These are phyloP conservation scores for Macropus fuliginosus DNA, from an alignment of 2,797 vertebrate species.

Conservation along the genomic window DNA sequence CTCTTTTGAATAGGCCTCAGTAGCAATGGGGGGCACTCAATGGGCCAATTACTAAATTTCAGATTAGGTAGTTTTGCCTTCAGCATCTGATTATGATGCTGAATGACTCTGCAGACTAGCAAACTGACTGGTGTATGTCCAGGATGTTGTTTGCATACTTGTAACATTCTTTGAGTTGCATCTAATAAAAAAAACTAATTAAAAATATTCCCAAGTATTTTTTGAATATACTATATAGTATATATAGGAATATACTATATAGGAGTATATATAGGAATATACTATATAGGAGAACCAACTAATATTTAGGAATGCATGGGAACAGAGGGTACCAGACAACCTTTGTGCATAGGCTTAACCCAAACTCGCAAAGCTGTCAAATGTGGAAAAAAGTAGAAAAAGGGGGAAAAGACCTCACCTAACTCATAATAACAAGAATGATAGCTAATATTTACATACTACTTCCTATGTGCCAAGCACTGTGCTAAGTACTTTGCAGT, in stretches of 20 bases:
- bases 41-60: neutral
- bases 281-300: conserved; percentile 20
- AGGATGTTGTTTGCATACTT: neutral
- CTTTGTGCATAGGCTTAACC: conserved; percentile 21
- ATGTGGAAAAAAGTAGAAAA: neutral
- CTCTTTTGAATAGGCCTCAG: conserved; percentile 19
- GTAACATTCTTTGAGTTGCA: neutral
- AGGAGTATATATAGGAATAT: too few relatives aligned
- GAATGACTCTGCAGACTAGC: neutral
- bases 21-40: conserved; percentile 13
- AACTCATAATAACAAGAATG: neutral
- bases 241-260: too few relatives aligned
- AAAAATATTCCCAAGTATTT: conserved; percentile 38
- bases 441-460: neutral
- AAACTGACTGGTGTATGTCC: neutral
- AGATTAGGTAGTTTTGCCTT: conserved; percentile 27
- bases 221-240: conserved; percentile 22
- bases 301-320: conserved; percentile 6
- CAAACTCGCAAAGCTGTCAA: conserved; percentile 2
- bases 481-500: neutral
- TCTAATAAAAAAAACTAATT: conserved; percentile 3
- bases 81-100: neutral
- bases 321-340: neutral
- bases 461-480: neutral
- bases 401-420: neutral